A percentile compares a stretch with the other conserved stretches of the same genome.
Evolutionary conservation across 2,113 vertebrate genomes (phyloP).

Genomic region (Balaenoptera acutorostrata): DNA sequence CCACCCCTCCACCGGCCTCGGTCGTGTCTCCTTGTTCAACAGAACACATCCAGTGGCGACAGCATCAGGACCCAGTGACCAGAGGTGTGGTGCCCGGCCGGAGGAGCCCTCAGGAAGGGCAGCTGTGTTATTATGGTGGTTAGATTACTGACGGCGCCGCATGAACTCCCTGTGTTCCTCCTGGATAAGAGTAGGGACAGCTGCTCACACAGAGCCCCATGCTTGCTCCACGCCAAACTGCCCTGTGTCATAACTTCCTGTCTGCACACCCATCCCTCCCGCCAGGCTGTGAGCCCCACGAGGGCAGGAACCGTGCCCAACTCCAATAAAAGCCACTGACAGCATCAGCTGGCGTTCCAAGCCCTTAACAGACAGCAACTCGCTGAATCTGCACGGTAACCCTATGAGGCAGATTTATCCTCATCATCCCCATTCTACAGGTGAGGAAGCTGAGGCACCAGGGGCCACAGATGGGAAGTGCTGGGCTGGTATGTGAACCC

Average conservation of each 20-base stretch:
- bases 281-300: neutral
- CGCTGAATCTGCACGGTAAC: neutral
- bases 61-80: neutral
- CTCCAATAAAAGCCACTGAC: neutral
- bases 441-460: neutral
- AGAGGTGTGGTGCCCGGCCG: accelerated
- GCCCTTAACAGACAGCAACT: neutral
- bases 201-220: neutral
- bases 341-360: too few species aligned
- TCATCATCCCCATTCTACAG: neutral
- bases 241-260: accelerated
- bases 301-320: neutral
- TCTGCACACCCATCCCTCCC: neutral
- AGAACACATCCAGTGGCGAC: accelerated
- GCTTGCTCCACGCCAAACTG: accelerated
- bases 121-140: accelerated
- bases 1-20: neutral
- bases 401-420: accelerated
- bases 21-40: neutral
- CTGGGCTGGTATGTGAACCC: neutral
- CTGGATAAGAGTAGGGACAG: neutral
- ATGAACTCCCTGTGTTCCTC: accelerated
- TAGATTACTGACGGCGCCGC: accelerated
- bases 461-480: neutral
- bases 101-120: accelerated